These are phyloP conservation scores for Cantharis lateralis DNA, from an alignment of 2,888 invertebrate species.

Conservation along the genomic window DNA sequence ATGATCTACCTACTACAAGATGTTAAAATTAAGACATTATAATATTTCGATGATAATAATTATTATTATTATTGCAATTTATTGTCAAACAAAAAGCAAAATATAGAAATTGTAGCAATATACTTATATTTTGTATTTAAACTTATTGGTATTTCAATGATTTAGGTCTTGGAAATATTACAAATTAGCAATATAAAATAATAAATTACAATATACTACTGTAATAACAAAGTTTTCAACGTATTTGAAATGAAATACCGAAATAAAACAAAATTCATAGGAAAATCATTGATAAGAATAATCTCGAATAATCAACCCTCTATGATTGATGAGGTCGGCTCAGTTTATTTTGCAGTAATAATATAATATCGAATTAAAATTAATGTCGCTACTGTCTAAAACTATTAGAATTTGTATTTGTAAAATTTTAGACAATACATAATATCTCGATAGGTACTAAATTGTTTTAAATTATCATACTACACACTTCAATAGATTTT, in stretches of 20 bases:
- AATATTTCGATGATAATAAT: too few relatives aligned
- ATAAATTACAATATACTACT: background rate
- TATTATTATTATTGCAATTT: too few relatives aligned
- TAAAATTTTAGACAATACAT: too few relatives aligned
- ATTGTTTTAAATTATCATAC: background rate
- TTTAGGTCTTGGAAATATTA: background rate
- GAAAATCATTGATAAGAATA: background rate
- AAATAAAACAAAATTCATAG: background rate
- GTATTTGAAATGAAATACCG: background rate
- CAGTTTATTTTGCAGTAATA: background rate
- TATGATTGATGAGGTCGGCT: background rate
- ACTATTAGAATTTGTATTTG: background rate
- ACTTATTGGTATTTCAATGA: too few relatives aligned
- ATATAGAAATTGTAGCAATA: too few relatives aligned
- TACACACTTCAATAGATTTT: background rate
- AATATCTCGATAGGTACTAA: background rate
- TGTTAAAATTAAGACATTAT: too few relatives aligned
- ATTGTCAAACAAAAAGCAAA: too few relatives aligned
- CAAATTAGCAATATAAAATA: background rate
- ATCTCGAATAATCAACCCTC: background rate
- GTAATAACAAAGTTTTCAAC: background rate
- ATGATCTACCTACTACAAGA: too few relatives aligned
- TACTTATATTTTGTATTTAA: too few relatives aligned
- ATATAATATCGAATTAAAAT: background rate
- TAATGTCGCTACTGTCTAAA: background rate